These are phyloP conservation scores for Marmota flaviventris DNA, from an alignment of 2,113 vertebrate species.

Conservation along the genomic window DNA sequence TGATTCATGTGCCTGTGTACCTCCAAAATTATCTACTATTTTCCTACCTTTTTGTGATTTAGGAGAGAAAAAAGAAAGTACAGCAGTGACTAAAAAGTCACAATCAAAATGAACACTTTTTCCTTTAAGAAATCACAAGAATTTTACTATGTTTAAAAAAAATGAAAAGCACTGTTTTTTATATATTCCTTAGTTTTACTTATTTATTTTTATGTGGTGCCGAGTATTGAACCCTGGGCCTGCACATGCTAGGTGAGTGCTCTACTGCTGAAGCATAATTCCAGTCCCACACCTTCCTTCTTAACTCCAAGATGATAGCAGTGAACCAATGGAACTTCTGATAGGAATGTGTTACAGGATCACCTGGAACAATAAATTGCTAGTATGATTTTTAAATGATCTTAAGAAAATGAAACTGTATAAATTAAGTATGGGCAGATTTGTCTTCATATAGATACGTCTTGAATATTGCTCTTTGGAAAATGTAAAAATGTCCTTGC, in stretches of 20 bases:
- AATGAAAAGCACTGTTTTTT: too few relatives aligned
- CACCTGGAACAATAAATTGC: background rate
- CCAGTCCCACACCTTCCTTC: background rate
- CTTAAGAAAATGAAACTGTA: constrained; percentile 51
- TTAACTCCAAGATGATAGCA: background rate
- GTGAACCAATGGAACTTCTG: background rate
- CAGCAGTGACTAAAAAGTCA: background rate
- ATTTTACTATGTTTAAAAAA: background rate
- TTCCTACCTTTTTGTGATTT: background rate
- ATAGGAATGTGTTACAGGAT: background rate
- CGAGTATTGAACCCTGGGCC: too few relatives aligned
- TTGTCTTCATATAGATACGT: background rate
- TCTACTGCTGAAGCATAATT: too few relatives aligned
- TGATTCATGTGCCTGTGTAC: background rate
- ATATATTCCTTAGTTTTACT: too few relatives aligned
- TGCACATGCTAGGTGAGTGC: too few relatives aligned
- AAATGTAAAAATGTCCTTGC: constrained; percentile 39
- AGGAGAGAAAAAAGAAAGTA: background rate
- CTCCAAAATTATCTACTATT: constrained; percentile 56
- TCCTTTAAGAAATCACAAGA: background rate
- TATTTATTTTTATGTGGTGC: too few relatives aligned
- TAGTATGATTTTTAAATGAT: background rate
- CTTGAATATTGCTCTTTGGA: constrained; percentile 20
- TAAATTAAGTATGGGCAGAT: background rate
- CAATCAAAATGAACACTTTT: background rate